Evolutionary conservation across 2,797 vertebrate genomes (phyloP), one percentile per base, ranked within the genome.

Genomic region (Acomys russatus): DNA sequence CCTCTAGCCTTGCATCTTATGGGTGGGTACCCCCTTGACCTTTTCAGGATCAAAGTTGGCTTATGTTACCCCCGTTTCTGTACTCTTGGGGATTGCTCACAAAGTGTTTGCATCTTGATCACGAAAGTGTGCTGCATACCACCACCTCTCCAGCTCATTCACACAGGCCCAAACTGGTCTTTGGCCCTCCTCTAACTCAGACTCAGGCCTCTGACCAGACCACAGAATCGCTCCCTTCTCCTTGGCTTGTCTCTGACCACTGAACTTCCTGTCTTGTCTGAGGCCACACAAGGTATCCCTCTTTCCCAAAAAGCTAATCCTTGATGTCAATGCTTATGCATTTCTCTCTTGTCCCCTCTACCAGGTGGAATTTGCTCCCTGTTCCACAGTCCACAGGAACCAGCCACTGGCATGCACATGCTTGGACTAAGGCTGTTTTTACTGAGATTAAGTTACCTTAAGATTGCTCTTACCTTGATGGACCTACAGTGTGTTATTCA

Each of bases 401-500:
- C 35, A 9, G 28, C 22, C 51, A 23, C 30, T 38, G 20, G 17
- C 1, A 5, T 4, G 66, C 61, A 28, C 15, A 9, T 3, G 8
- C 59, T 17, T 9, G 28, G 30, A 9, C 51, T 44, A 18, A 11
- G 22, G 28, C n/a, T 70, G 12, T 61, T 25, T 61, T 54, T 64
- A 3, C 3, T 44, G 9, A 61, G 20, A 14, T 11, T 20, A 79
- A 30, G 44, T 59, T 20, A 61, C 28, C n/a, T 84, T 61, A 33
- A 22, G 2, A 14, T 33, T 20, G 38, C 44, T 71, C 23, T 59
- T 9, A n/a, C 12, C n/a, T 38, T 0, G 0, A 20, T 20, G 78
- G 22, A 6, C 12, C 4, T 7, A 2, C 1, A 9, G 66, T 18
- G 2, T 4, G 49, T 12, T 11, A 14, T 35, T 38, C 63, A 38